phyloP scores from a whole-genome alignment of 2,113 vertebrate genomes.

The Pseudorectes ferrugineus region DNA sequence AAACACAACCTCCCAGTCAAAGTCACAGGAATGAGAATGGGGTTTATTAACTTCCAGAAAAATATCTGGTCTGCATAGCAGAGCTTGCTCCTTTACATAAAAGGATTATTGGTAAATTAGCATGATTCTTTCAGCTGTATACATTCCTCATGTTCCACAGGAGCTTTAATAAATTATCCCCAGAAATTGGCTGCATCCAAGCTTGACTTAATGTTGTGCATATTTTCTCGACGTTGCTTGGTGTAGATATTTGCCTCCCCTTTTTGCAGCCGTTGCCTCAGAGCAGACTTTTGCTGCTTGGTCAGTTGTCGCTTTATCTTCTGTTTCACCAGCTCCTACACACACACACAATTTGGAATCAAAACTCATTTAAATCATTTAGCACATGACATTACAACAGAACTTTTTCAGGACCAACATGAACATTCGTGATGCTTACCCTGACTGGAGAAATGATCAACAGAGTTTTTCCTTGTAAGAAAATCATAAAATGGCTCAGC shows the following conservation, averaged over 20 bases:
- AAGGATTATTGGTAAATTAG: background rate
- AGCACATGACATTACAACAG: rapidly evolving
- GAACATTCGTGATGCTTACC: background rate
- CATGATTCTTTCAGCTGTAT: background rate
- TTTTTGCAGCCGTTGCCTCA: slow-evolving; percentile 86
- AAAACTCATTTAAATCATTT: background rate
- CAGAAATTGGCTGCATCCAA: slow-evolving; percentile 86
- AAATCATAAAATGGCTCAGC: background rate
- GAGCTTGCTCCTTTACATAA: background rate
- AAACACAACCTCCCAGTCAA: background rate
- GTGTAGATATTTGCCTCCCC: slow-evolving; percentile 92
- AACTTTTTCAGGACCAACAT: background rate
- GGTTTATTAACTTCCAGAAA: background rate
- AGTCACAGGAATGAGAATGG: background rate
- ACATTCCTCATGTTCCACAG: background rate
- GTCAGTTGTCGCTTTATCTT: slow-evolving; percentile 89
- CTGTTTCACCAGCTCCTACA: slow-evolving; percentile 88
- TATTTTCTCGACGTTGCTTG: slow-evolving; percentile 85
- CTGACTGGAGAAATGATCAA: background rate
- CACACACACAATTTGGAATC: background rate
- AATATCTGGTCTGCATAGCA: background rate
- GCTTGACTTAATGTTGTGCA: slow-evolving; percentile 88
- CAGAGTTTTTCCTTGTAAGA: background rate
- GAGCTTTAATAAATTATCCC: slow-evolving; percentile 69
- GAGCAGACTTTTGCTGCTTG: slow-evolving; percentile 85